Evolutionary conservation across 2,113 vertebrate genomes (phyloP).

Genomic region (Lophotis ruficrista): DNA sequence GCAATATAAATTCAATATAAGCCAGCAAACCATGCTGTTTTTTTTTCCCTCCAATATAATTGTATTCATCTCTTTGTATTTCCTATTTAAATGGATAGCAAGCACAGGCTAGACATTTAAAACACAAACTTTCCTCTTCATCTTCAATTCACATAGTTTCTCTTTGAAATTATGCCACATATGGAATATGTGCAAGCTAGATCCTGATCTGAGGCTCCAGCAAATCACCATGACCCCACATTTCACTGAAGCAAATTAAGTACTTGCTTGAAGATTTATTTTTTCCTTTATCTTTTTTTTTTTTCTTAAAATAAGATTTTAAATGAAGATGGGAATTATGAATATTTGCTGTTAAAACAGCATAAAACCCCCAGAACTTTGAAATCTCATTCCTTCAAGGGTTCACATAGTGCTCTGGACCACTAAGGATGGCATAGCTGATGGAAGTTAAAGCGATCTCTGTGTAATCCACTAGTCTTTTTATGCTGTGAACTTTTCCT

Average conservation of each 20-base stretch:
- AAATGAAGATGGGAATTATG: neutral
- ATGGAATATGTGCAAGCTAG: neutral
- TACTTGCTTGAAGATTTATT: neutral
- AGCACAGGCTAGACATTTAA: neutral
- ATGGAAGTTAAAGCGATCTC: neutral
- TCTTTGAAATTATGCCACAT: conserved; percentile 40
- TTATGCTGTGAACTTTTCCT: conserved; percentile 40
- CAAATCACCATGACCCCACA: neutral
- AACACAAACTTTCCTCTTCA: conserved; percentile 5
- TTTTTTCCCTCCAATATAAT: neutral
- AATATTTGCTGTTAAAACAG: conserved; percentile 4
- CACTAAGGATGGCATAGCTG: neutral
- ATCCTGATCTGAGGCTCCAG: neutral
- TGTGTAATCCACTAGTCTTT: conserved; percentile 2
- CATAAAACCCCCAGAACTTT: neutral
- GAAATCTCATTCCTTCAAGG: conserved; percentile 4
- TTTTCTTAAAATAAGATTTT: neutral
- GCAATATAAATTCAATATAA: neutral
- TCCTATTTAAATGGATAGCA: neutral
- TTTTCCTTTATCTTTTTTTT: neutral
- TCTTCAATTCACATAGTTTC: neutral
- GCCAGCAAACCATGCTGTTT: neutral
- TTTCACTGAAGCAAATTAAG: neutral
- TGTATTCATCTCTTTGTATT: neutral
- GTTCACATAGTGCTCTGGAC: neutral